Evolutionary conservation across 2,888 invertebrate species (phyloP), one percentile per base, ranked within the genome.

Genomic region (Aphidoletes aphidimyza): DNA sequence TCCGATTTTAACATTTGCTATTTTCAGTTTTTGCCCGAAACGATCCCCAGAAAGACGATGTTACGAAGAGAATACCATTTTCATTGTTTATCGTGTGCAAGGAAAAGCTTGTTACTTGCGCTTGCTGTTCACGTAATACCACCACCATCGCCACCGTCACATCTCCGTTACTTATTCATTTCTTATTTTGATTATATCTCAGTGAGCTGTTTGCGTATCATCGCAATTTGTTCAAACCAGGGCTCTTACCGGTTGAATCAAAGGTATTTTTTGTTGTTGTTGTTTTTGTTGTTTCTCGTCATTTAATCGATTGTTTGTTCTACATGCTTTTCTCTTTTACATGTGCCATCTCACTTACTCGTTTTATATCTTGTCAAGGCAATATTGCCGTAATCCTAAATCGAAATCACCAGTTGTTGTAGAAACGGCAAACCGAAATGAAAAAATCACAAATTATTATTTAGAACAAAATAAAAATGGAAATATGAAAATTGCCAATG

Each of bases 91-190:
- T 69, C 69, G n/a, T 69, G 69, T 69, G 69, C 17, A 69, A 30
- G 69, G 30, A 69, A 69, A 69, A 69, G 69, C 69, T 69, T 69
- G 30, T 69, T 69, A 69, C 30, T 69, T 69, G 69, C 69, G 69
- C 69, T 69, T 69, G 69, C 69, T 69, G 69, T 69, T 69, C 69
- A 69, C 69, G 34, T 69, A 69, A 69, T 69, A 30, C 69, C 69
- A 26, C n/a, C n/a, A n/a, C n/a, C n/a, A n/a, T n/a, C n/a, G n/a
- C n/a, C n/a, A n/a, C n/a, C n/a, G n/a, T n/a, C n/a, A n/a, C 14
- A 14, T 69, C 26, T 69, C 26, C 30, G 26, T 69, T 69, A 69
- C 69, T 30, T 69, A 69, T 54, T 54, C 69, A n/a, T n/a, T 30
- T 69, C n/a, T 30, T 69, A 9, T 69, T n/a, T 54, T n/a, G 54